Percentiles rank a stretch among this genome's conserved stretches.
Conservation (phyloP, 2,888 invertebrate genomes). For the Crematogaster levior region DNA sequence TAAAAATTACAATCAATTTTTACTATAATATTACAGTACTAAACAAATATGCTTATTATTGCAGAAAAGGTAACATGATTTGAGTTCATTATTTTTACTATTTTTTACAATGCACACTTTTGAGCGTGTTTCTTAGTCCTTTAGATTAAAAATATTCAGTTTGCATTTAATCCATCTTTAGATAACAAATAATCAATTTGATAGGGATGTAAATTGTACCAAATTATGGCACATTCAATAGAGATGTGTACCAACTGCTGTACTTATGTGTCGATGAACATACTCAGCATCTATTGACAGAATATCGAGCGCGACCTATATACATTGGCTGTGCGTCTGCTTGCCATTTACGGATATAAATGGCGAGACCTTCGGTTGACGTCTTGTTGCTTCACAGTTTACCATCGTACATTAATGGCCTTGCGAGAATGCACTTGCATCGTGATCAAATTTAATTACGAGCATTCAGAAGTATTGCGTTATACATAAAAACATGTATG, state of each 20-base stretch:
- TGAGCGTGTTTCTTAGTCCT: too few relatives aligned
- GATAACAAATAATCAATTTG: neutral
- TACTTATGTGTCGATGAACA: constrained; percentile 20
- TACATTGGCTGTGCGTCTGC: constrained; percentile 14
- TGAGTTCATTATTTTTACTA: neutral
- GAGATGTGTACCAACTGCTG: neutral
- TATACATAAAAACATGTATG: neutral
- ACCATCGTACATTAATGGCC: neutral
- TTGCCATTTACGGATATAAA: constrained; percentile 31
- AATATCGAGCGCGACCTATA: constrained; percentile 28
- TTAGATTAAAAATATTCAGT: too few relatives aligned
- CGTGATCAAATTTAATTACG: neutral
- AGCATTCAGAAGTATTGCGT: neutral
- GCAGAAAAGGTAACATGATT: too few relatives aligned
- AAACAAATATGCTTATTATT: too few relatives aligned
- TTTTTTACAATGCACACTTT: neutral
- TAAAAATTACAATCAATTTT: too few relatives aligned
- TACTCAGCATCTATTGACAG: constrained; percentile 21
- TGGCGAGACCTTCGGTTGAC: constrained; percentile 23
- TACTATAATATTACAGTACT: too few relatives aligned
- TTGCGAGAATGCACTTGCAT: neutral
- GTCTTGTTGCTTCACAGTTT: neutral
- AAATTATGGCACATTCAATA: neutral
- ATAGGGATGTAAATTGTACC: constrained; percentile 15
- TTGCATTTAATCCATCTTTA: neutral